Evolutionary conservation across 2,113 vertebrate genomes (phyloP), one percentile per base, ranked within the genome.

Genomic region (Conger conger): DNA sequence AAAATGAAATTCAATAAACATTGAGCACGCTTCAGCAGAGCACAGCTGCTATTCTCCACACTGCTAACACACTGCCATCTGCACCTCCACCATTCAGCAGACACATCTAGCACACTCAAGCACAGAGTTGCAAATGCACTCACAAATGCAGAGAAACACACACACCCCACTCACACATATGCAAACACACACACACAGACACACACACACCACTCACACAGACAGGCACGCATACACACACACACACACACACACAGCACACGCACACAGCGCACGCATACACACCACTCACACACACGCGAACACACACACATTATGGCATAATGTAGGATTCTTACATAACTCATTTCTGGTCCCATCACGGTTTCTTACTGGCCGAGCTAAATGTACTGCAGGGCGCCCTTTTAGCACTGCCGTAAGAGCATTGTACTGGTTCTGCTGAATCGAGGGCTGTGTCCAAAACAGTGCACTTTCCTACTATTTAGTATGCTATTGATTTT

Each of bases 11-110:
- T 83, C 85, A 84, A 83, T 88, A 91, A 88, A 88, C 86, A 89
- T 82, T 87, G 77, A 81, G 53, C 88, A 89, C 63, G 83, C 85
- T 84, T 87, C 83, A 82, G 54, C 35, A 37, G 76, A 80, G 83
- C 86, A 90, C 91, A 90, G 89, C 87, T 91, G 91, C 84, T 89
- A 80, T 80, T 83, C 83, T 81, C 87, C 83, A 78, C 80, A 83
- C 53, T 79, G 77, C 81, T 83, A 83, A 82, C 85, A 88, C 60
- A 36, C 40, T 78, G 76, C 89, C 88, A 90, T 89, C 89, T 90
- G 88, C 83, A 86, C 82, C 60, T 27, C 27, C 45, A 68, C 23
- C 83, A 79, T 53, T 85, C 85, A 80, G 80, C 45, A 77, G 84
- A 76, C 81, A 85, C 80, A 81, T 68, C 82, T 73, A 45, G 38